These are phyloP conservation scores for Ginglymostoma cirratum DNA, from an alignment of 2,113 vertebrate species.

Conservation along the genomic window DNA sequence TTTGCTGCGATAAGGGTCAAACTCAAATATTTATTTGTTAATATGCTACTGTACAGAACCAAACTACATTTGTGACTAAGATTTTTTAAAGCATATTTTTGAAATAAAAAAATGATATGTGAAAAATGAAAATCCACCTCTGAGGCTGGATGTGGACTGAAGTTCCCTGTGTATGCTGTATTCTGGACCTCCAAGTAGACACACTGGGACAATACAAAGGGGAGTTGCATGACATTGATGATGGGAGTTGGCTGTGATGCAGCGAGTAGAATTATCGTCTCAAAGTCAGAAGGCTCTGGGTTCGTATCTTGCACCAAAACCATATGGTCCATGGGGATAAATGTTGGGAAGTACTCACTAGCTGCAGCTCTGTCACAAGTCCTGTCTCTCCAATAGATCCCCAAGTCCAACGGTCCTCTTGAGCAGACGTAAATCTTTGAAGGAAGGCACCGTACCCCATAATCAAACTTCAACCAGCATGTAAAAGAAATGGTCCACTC, in stretches of 20 bases:
- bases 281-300: background rate
- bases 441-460: background rate
- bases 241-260: no score
- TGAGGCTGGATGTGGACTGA: background rate
- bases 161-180: background rate
- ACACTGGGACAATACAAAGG: no score
- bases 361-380: background rate
- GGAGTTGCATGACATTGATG: no score
- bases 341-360: no score
- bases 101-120: no score
- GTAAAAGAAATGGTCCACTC: background rate
- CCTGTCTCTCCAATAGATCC: background rate
- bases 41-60: no score
- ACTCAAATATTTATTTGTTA: no score
- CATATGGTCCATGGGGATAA: background rate
- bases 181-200: background rate
- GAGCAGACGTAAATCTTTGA: background rate
- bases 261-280: background rate
- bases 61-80: no score
- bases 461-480: background rate
- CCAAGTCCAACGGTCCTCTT: background rate
- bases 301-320: background rate
- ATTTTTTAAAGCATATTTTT: no score
- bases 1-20: no score
- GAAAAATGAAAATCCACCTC: background rate